Percentiles rank a stretch among this genome's conserved stretches.
Evolutionary conservation across 2,888 invertebrate genomes (phyloP).

Genomic region (Latrodectus hesperus): DNA sequence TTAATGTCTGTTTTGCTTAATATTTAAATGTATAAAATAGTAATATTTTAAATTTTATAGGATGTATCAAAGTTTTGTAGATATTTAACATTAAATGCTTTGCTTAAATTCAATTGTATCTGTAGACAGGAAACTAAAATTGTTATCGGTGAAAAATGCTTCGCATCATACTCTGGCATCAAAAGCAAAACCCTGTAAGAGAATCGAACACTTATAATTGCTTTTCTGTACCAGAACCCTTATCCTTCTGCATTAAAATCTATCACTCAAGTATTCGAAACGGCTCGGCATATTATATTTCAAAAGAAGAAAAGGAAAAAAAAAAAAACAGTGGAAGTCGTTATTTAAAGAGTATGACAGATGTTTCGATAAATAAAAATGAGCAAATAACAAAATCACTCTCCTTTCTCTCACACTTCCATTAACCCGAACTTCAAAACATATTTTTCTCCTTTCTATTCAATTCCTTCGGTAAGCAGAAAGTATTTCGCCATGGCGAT

Average conservation of each 20-base stretch:
- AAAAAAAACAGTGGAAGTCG: not conserved
- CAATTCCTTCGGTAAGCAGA: slow-evolving; percentile 3
- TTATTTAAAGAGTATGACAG: not conserved
- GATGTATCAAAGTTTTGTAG: too few species aligned
- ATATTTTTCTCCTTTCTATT: slow-evolving; percentile 24
- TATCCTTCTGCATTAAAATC: not conserved
- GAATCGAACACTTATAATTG: not conserved
- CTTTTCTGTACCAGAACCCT: not conserved
- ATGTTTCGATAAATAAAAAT: not conserved
- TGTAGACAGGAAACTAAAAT: too few species aligned
- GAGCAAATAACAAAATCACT: slow-evolving; percentile 5
- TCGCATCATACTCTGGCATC: too few species aligned
- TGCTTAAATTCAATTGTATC: too few species aligned
- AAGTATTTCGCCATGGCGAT: slow-evolving; percentile 24
- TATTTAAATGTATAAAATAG: too few species aligned
- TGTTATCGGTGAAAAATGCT: too few species aligned
- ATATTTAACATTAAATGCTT: too few species aligned
- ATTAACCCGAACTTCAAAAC: slow-evolving; percentile 39
- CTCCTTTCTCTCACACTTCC: slow-evolving; percentile 25
- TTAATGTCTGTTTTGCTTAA: too few species aligned
- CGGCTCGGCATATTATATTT: not conserved
- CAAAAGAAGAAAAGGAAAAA: not conserved
- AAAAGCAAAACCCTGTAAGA: too few species aligned
- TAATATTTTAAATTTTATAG: too few species aligned
- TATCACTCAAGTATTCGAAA: slow-evolving; percentile 2